Percentiles rank a stretch among this genome's conserved stretches.
Evolutionary conservation across 2,888 invertebrate genomes (phyloP).

Genomic region (Pseudococcus longispinus): DNA sequence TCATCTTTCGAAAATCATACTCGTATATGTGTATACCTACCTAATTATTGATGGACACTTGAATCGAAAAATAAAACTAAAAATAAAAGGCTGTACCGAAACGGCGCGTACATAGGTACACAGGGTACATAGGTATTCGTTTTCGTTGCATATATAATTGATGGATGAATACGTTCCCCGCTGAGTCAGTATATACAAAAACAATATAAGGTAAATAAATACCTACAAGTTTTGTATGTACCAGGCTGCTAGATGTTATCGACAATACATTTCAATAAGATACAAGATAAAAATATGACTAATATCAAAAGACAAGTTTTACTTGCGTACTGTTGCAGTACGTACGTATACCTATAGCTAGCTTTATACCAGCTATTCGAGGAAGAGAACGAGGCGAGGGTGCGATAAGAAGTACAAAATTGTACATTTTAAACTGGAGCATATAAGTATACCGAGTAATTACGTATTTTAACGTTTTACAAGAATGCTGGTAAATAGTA

Average conservation of each 20-base stretch:
- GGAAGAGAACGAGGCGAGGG: too few relatives aligned
- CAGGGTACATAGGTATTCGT: not conserved
- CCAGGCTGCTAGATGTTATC: slow-evolving; percentile 41
- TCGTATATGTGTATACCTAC: not conserved
- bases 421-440: not conserved
- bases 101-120: not conserved
- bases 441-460: not conserved
- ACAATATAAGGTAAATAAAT: slow-evolving; percentile 47
- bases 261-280: slow-evolving; percentile 50
- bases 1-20: slow-evolving; percentile 42
- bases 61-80: not conserved
- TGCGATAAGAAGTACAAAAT: not conserved
- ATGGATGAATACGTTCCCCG: slow-evolving; percentile 52
- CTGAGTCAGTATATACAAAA: slow-evolving; percentile 35
- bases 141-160: slow-evolving; percentile 50
- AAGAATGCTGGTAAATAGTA: not conserved
- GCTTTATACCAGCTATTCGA: not conserved
- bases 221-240: slow-evolving; percentile 38
- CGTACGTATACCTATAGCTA: not conserved
- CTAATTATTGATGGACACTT: slow-evolving; percentile 52
- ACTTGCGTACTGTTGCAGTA: not conserved
- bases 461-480: not conserved
- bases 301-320: slow-evolving; percentile 34
- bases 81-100: slow-evolving; percentile 18
- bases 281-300: slow-evolving; percentile 49